phyloP scores from a whole-genome alignment of 2,113 vertebrate genomes.

The Sphyrna mokarran region DNA sequence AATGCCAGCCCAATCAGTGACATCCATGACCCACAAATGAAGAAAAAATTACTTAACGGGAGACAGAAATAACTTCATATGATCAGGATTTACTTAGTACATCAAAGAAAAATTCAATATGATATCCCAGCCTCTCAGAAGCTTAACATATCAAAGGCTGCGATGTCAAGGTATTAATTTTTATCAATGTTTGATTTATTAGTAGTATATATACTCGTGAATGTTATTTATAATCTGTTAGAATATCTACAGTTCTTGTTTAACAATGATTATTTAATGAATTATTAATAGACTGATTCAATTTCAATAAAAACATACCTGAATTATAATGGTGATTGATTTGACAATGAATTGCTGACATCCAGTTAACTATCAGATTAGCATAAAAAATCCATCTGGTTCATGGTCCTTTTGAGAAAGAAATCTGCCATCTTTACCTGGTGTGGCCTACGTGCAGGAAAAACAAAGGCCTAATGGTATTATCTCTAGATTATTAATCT shows the following conservation, averaged over 20 bases:
- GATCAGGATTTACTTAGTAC: neutral
- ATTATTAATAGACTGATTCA: constrained; percentile 11
- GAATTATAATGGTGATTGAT: neutral
- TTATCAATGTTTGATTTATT: neutral
- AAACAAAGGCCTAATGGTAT: too few relatives aligned
- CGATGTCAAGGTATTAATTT: neutral
- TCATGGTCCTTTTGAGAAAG: neutral
- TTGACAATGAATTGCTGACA: neutral
- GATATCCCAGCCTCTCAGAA: neutral
- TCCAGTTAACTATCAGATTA: neutral
- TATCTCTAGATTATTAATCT: too few relatives aligned
- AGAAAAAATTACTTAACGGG: neutral
- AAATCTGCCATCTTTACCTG: neutral
- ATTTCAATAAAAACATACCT: neutral
- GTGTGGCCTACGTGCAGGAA: too few relatives aligned
- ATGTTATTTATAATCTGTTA: neutral
- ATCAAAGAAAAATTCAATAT: neutral
- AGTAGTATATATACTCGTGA: neutral
- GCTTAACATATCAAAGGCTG: neutral
- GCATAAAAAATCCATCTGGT: neutral
- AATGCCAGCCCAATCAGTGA: too few relatives aligned
- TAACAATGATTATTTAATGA: neutral
- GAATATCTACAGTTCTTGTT: neutral
- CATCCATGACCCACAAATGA: too few relatives aligned
- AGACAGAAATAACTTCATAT: neutral